Conservation (phyloP, 1,140 invertebrate species). For the Pissodes strobi region DNA sequence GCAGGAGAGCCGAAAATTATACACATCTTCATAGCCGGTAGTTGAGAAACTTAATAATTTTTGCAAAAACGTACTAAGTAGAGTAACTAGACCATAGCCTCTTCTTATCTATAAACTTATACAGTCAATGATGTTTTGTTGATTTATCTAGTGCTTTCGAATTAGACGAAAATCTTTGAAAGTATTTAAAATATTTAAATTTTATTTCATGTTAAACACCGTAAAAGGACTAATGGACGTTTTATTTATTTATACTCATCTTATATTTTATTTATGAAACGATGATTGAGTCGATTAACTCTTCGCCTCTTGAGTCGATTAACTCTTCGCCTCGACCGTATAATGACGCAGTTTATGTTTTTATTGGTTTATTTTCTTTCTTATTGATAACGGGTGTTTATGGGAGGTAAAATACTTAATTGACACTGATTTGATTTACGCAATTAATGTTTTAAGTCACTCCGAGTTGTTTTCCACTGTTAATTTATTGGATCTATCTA, state of each 20-base stretch:
- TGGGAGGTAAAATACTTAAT: slow-evolving; percentile 19
- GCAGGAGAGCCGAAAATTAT: too few relatives aligned
- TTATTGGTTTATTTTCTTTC: slow-evolving; percentile 23
- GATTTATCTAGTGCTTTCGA: too few relatives aligned
- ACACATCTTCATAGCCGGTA: too few relatives aligned
- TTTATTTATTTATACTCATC: slow-evolving; percentile 21
- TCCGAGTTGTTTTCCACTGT: too few relatives aligned
- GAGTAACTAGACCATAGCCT: too few relatives aligned
- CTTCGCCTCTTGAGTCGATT: too few relatives aligned
- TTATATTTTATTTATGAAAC: slow-evolving; percentile 26
- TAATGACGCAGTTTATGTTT: slow-evolving; percentile 13
- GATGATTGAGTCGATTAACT: slow-evolving; percentile 20
- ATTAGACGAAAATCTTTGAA: neutral
- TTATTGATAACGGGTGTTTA: slow-evolving; percentile 7
- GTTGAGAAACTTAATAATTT: too few relatives aligned
- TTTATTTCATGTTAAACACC: neutral
- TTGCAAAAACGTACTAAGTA: too few relatives aligned
- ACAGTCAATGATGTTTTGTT: too few relatives aligned
- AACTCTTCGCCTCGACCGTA: neutral
- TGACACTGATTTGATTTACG: slow-evolving; percentile 6
- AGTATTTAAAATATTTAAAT: neutral
- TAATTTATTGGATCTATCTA: too few relatives aligned
- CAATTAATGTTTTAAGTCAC: too few relatives aligned
- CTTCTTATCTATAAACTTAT: too few relatives aligned
- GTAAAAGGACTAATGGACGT: slow-evolving; percentile 8